phyloP scores from a whole-genome alignment of 2,113 vertebrate genomes.

The Synchiropus splendidus region DNA sequence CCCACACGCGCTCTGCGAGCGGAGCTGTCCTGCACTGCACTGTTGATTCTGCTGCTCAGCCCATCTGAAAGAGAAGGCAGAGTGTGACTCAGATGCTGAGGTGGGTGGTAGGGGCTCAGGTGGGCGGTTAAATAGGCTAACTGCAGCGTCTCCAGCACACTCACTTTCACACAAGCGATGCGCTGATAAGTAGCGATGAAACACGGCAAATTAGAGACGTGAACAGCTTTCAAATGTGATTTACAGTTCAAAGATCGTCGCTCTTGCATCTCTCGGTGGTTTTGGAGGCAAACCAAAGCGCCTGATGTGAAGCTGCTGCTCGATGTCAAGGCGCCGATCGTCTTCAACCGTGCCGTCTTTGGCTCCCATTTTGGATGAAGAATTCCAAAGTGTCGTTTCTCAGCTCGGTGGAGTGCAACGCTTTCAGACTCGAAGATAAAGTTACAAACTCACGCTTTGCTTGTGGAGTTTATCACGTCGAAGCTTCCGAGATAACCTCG shows the following conservation, averaged over 20 bases:
- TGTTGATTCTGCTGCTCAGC: constrained; percentile 61
- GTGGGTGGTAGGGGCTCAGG: constrained; percentile 67
- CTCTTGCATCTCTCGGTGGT: constrained; percentile 54
- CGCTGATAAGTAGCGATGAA: constrained; percentile 59
- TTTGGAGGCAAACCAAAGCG: constrained; percentile 60
- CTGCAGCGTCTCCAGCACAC: constrained; percentile 57
- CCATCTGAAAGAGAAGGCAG: constrained; percentile 56
- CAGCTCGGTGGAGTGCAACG: no score
- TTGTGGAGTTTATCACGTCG: constrained; percentile 14
- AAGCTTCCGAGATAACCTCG: no score
- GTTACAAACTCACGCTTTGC: constrained; percentile 11
- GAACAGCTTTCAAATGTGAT: constrained; percentile 60
- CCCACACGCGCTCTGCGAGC: constrained; percentile 52
- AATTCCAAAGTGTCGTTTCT: no score
- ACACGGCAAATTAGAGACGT: constrained; percentile 55
- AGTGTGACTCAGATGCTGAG: constrained; percentile 67
- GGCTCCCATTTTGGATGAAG: no score
- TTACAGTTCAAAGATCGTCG: constrained; percentile 59
- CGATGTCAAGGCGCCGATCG: constrained; percentile 46
- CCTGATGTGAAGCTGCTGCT: constrained; percentile 58
- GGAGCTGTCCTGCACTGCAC: constrained; percentile 55
- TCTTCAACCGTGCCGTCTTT: constrained; percentile 29
- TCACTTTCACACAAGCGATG: constrained; percentile 62
- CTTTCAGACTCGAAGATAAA: constrained; percentile 11
- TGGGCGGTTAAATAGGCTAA: constrained; percentile 72